These are phyloP conservation scores for Percopsis transmontana DNA, from an alignment of 2,113 vertebrate genomes.

Conservation along the genomic window DNA sequence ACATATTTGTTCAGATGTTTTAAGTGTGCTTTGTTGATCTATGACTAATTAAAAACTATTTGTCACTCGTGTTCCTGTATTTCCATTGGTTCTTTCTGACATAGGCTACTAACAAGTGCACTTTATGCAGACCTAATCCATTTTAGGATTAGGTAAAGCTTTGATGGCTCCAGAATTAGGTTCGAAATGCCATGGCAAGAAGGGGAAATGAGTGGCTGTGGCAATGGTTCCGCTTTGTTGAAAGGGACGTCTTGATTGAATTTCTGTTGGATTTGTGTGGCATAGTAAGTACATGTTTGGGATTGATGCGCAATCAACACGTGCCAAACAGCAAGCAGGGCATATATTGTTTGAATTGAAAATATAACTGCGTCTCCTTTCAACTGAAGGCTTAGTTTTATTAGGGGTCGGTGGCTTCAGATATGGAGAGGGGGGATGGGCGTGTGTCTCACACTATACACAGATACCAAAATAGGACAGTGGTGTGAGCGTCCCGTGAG, in stretches of 20 bases:
- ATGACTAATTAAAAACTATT: constrained; percentile 17
- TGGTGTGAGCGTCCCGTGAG: constrained; percentile 49
- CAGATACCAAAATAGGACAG: constrained; percentile 82
- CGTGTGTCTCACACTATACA: constrained; percentile 58
- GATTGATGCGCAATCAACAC: neutral
- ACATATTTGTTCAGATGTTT: constrained; percentile 36
- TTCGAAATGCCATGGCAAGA: constrained; percentile 66
- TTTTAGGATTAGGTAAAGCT: constrained; percentile 65
- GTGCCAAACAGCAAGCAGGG: too few relatives aligned
- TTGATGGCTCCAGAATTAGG: constrained; percentile 34
- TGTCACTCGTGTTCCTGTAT: constrained; percentile 6
- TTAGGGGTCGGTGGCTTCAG: constrained; percentile 46
- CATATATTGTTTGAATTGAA: too few relatives aligned
- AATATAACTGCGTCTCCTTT: neutral
- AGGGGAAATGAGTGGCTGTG: constrained; percentile 35
- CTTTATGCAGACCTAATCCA: constrained; percentile 63
- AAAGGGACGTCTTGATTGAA: constrained; percentile 3
- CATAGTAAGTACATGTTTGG: constrained; percentile 19
- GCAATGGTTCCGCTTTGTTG: neutral
- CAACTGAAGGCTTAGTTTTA: constrained; percentile 37
- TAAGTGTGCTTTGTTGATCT: constrained; percentile 31
- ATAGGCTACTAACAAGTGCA: too few relatives aligned
- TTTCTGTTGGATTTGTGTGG: constrained; percentile 44
- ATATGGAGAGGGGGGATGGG: constrained; percentile 23
- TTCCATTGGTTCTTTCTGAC: neutral